These are phyloP conservation scores for Cotesia glomerata DNA, from an alignment of 1,140 invertebrate genomes.

Conservation along the genomic window DNA sequence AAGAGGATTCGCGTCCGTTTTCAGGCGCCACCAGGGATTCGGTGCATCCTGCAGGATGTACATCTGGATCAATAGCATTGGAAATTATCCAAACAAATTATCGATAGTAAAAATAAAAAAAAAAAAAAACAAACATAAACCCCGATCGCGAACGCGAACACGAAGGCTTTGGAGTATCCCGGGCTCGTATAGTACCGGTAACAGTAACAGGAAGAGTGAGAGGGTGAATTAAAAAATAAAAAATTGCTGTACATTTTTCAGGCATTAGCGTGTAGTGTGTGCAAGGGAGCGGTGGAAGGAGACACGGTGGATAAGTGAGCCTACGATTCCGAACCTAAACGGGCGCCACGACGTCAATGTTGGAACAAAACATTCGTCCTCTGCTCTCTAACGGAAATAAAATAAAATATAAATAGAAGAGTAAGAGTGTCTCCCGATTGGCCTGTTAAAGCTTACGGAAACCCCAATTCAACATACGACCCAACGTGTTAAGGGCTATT, in stretches of 20 bases:
- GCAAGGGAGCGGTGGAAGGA: constrained; percentile 40
- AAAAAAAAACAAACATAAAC: constrained; percentile 8
- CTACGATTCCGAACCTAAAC: not conserved
- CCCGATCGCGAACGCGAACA: not conserved
- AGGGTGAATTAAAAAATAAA: constrained; percentile 65
- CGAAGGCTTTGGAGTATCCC: constrained; percentile 11
- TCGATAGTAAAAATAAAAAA: constrained; percentile 60
- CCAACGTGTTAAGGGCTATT: constrained; percentile 48
- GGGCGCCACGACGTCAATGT: not conserved
- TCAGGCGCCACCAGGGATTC: constrained; percentile 51
- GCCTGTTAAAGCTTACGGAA: constrained; percentile 45
- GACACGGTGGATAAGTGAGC: constrained; percentile 1
- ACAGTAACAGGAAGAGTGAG: constrained; percentile 50
- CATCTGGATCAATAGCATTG: constrained; percentile 65
- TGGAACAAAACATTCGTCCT: constrained; percentile 23
- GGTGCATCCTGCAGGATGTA: constrained; percentile 60
- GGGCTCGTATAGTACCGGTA: constrained; percentile 60
- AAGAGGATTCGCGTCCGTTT: constrained; percentile 19
- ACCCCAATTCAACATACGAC: constrained; percentile 47
- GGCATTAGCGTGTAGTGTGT: constrained; percentile 63
- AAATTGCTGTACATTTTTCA: constrained; percentile 66
- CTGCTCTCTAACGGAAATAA: not conserved
- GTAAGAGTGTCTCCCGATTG: constrained; percentile 51
- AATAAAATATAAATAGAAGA: constrained; percentile 8
- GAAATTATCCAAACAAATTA: constrained; percentile 66